Conservation (phyloP, 1,140 invertebrate genomes). For the Lepeophtheirus salmonis region DNA sequence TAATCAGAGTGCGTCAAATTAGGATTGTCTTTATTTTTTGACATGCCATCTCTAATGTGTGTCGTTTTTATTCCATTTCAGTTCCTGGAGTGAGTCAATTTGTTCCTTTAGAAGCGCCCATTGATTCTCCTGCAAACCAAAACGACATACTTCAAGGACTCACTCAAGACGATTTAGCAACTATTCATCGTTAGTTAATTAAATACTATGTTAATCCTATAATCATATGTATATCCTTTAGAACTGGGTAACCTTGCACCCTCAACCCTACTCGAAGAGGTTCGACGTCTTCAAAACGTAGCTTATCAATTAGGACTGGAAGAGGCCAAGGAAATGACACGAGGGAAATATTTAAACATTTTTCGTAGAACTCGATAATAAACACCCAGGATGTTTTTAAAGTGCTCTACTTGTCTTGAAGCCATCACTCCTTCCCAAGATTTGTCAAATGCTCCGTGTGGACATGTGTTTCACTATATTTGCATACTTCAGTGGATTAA, state of each 20-base stretch:
- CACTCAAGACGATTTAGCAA: slow-evolving; percentile 15
- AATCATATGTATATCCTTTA: neutral
- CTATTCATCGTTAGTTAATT: slow-evolving; percentile 10
- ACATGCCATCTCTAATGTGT: neutral
- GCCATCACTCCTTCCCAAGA: slow-evolving; percentile 5
- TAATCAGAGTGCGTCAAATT: slow-evolving; percentile 30
- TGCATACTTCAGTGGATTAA: slow-evolving; percentile 16
- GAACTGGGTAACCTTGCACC: slow-evolving; percentile 15
- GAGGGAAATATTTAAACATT: slow-evolving; percentile 82
- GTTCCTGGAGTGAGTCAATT: slow-evolving; percentile 33
- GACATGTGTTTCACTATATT: slow-evolving; percentile 15
- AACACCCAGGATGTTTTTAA: slow-evolving; percentile 4
- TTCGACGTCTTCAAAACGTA: slow-evolving; percentile 48
- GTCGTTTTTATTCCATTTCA: slow-evolving; percentile 24
- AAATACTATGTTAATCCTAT: neutral
- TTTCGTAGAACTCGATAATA: slow-evolving; percentile 22
- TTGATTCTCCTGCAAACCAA: slow-evolving; percentile 5
- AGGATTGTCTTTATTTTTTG: neutral
- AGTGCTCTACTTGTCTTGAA: slow-evolving; percentile 17
- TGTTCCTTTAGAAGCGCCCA: slow-evolving; percentile 25
- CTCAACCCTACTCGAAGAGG: slow-evolving; percentile 18
- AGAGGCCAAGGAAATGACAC: slow-evolving; percentile 87
- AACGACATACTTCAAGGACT: neutral
- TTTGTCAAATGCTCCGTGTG: slow-evolving; percentile 10
- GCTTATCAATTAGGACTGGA: slow-evolving; percentile 81